These are phyloP conservation scores for Amblyopsis hoosieri DNA, from an alignment of 2,797 vertebrate genomes.

Conservation along the genomic window DNA sequence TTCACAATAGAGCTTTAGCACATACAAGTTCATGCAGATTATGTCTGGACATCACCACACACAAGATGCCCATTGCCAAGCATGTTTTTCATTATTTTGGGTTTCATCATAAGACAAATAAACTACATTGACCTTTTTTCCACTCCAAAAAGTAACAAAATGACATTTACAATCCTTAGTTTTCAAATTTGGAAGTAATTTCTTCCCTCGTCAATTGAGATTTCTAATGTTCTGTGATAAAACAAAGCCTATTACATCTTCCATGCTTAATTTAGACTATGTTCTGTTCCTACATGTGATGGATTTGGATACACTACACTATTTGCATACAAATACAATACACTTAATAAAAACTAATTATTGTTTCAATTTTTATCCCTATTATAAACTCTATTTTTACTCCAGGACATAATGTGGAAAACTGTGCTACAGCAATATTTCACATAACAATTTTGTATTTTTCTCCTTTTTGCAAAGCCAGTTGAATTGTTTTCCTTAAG, in stretches of 20 bases:
- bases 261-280: constrained; percentile 55
- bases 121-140: constrained; percentile 26
- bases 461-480: constrained; percentile 19
- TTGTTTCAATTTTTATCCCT: constrained; percentile 63
- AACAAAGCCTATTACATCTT: constrained; percentile 35
- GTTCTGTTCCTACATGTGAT: constrained; percentile 49
- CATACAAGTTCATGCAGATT: constrained; percentile 74
- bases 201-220: constrained; percentile 11
- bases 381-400: constrained; percentile 56
- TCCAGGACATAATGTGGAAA: constrained; percentile 69
- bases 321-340: constrained; percentile 74
- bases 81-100: constrained; percentile 20
- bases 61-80: constrained; percentile 43
- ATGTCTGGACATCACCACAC: constrained; percentile 58
- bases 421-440: constrained; percentile 75
- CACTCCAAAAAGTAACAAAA: not conserved
- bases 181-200: constrained; percentile 34
- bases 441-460: constrained; percentile 67
- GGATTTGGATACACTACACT: constrained; percentile 65
- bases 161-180: not conserved
- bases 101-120: constrained; percentile 33
- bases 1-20: constrained; percentile 61
- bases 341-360: constrained; percentile 65
- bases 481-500: constrained; percentile 43
- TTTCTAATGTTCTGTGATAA: constrained; percentile 16